Evolutionary conservation across 2,797 vertebrate species (phyloP).

Genomic region (Jordanella pulchra): DNA sequence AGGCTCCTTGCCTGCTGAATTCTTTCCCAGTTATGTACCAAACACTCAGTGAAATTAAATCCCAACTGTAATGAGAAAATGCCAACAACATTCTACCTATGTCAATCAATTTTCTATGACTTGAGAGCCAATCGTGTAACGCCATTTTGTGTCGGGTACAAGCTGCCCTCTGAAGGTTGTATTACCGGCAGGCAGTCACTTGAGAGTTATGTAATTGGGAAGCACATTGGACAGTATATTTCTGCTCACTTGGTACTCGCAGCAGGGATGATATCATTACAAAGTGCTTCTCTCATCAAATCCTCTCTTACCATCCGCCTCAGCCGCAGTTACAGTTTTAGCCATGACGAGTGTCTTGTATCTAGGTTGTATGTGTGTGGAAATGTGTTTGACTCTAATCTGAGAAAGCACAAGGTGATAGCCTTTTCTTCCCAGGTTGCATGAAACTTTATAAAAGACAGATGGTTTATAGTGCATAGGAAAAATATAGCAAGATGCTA

Average conservation of each 20-base stretch:
- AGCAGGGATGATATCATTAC: conserved; percentile 65
- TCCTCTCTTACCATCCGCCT: conserved; percentile 52
- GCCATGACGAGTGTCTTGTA: conserved; percentile 30
- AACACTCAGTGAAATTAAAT: conserved; percentile 59
- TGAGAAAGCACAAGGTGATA: conserved; percentile 22
- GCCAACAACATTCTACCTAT: conserved; percentile 43
- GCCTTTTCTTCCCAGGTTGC: conserved; percentile 16
- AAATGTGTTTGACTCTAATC: conserved; percentile 12
- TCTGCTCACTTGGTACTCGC: conserved; percentile 48
- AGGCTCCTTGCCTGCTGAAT: conserved; percentile 25
- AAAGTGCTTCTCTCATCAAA: conserved; percentile 72
- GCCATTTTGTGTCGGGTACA: conserved; percentile 22
- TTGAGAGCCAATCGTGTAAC: conserved; percentile 31
- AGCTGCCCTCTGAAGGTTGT: conserved; percentile 60
- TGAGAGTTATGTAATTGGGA: conserved; percentile 65
- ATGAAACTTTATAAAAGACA: conserved; percentile 14
- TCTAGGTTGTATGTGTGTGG: neutral
- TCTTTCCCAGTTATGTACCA: conserved; percentile 26
- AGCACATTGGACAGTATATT: conserved; percentile 46
- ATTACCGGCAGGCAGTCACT: conserved; percentile 52
- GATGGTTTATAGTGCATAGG: neutral
- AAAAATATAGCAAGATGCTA: conserved; percentile 23
- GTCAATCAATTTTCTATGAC: conserved; percentile 59
- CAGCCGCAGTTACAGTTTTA: conserved; percentile 31
- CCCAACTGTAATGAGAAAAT: conserved; percentile 51